Evolutionary conservation across 2,888 invertebrate genomes (phyloP).

Genomic region (Eilema sororculum): DNA sequence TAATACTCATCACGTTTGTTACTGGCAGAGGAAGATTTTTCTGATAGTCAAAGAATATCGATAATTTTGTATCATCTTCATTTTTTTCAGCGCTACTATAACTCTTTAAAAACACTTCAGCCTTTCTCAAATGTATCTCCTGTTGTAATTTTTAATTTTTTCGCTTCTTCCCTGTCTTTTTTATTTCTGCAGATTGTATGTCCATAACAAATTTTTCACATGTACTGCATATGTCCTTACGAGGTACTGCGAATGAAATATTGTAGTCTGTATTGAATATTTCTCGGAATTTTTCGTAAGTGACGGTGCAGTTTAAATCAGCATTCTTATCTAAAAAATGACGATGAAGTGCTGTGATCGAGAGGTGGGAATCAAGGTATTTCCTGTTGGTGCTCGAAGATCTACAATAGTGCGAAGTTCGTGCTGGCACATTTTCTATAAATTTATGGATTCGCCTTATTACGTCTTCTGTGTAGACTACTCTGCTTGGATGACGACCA

Average conservation of each 20-base stretch:
- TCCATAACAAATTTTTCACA: constrained; percentile 11
- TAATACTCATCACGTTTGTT: too few relatives aligned
- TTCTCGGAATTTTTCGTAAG: constrained; percentile 17
- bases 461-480: too few relatives aligned
- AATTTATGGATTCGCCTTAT: constrained; percentile 5
- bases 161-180: too few relatives aligned
- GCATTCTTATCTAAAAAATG: neutral
- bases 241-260: constrained; percentile 16
- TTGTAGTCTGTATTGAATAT: constrained; percentile 12
- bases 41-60: constrained; percentile 21
- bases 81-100: neutral
- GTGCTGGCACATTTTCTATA: constrained; percentile 16
- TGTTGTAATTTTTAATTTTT: too few relatives aligned
- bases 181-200: too few relatives aligned
- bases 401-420: constrained; percentile 17
- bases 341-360: neutral
- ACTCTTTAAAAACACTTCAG: neutral
- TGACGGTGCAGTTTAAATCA: constrained; percentile 7
- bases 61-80: constrained; percentile 7
- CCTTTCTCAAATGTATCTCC: too few relatives aligned
- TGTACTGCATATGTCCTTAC: constrained; percentile 15
- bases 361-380: constrained; percentile 13
- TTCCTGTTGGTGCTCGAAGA: constrained; percentile 14
- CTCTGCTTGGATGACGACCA: too few relatives aligned
- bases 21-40: too few relatives aligned